These are phyloP conservation scores for Ceryle rudis DNA, from an alignment of 2,797 vertebrate species.

Conservation along the genomic window DNA sequence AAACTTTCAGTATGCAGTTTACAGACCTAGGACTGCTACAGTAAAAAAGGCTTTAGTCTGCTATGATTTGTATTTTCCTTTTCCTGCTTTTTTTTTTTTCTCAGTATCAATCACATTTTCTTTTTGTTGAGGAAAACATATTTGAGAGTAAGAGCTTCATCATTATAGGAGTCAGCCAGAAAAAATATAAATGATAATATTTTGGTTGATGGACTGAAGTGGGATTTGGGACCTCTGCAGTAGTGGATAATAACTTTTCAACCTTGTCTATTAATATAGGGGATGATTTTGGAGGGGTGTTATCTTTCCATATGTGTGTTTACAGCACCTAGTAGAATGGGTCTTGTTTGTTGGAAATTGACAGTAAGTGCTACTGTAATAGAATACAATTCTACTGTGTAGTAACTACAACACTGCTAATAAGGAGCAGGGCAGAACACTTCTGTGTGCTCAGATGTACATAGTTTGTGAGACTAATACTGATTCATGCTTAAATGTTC, in stretches of 20 bases:
- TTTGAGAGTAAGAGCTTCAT: not conserved
- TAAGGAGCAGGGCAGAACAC: not conserved
- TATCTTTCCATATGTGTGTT: not conserved
- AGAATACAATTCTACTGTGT: not conserved
- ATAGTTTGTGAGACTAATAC: not conserved
- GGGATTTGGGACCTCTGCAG: not conserved
- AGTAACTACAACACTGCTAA: not conserved
- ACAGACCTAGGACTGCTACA: not conserved
- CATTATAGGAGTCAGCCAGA: not conserved
- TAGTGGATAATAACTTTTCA: not conserved
- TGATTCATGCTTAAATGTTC: not conserved
- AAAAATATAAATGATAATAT: not conserved
- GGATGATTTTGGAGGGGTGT: not conserved
- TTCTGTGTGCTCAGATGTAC: not conserved
- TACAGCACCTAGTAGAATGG: not conserved
- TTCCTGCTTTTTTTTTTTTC: not conserved
- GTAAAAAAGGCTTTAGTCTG: not conserved
- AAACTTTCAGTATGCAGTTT: not conserved
- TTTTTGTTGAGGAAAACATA: not conserved
- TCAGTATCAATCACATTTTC: not conserved
- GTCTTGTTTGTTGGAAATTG: not conserved
- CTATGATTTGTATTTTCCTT: not conserved
- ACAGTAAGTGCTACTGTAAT: not conserved
- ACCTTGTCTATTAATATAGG: not conserved
- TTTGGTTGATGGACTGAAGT: not conserved